Evolutionary conservation across 2,888 invertebrate genomes (phyloP), one percentile per base, ranked within the genome.

Genomic region (Falcaria lacertinaria): DNA sequence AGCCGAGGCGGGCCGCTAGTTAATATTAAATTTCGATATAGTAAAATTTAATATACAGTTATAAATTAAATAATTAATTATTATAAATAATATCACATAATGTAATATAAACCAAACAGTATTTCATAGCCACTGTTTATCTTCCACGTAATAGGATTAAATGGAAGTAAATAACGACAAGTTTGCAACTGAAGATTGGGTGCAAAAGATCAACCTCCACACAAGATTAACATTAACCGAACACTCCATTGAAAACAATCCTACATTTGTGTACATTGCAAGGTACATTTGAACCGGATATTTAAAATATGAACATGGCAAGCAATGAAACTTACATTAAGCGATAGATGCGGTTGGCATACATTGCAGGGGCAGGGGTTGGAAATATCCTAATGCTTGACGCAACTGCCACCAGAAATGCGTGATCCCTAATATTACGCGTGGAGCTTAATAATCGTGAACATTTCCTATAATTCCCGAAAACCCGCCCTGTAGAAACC

Each of bases 401-500:
- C 60, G 54, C 43, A 50, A 55, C 43, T 53, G 44, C n/a, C 45
- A 43, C 47, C 44, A 43, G 47, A 52, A 60, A 58, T 58, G 46
- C 64, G 53, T 64, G 56, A 53, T 47, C 48, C 48, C 44, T 44
- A 52, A 50, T 51, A 55, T 51, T 52, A 52, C 50, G 44, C 42
- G 44, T 42, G 39, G 41, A 52, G 54, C 58, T 63, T 64, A 66
- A 69, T 70, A 69, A 64, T 64, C 62, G 49, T 49, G 54, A 67
- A 68, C 66, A 68, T 65, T 66, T 60, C 68, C 63, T 69, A 69
- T 64, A 63, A 60, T 69, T 63, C 59, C 54, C 43, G 45, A 48
- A 51, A 53, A 60, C 72, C 68, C 70, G 64, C 45, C 57, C 57
- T 58, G 49, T 55, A 56, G 56, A 56, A 62, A 50, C 50, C 50